Conservation (phyloP, 2,113 vertebrate species). For the Baryphthengus martii region DNA sequence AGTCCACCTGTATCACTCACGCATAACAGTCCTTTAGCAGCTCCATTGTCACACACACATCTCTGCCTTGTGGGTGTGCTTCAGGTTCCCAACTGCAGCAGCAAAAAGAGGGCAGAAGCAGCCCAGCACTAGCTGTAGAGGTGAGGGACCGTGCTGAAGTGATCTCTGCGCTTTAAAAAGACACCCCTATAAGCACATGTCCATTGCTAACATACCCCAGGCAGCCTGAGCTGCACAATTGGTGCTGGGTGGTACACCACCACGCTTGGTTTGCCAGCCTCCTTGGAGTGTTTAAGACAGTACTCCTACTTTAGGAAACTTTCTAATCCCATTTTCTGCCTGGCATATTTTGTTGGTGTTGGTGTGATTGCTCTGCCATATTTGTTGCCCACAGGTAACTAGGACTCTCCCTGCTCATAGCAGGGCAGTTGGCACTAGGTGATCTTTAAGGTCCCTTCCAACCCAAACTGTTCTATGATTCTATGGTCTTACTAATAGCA, state of each 20-base stretch:
- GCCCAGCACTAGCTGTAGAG: background rate
- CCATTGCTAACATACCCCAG: background rate
- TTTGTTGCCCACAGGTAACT: background rate
- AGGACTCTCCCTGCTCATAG: background rate
- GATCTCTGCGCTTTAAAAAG: background rate
- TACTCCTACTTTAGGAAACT: background rate
- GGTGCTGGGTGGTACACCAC: background rate
- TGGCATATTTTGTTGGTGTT: background rate
- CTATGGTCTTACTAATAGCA: background rate
- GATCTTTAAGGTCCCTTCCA: background rate
- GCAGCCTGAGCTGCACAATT: fast-evolving
- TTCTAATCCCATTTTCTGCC: background rate
- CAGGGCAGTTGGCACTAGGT: background rate
- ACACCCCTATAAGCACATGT: background rate
- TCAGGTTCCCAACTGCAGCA: background rate
- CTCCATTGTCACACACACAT: fast-evolving
- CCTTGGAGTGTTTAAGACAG: background rate
- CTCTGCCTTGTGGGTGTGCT: background rate
- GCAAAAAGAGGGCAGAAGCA: background rate
- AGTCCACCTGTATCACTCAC: background rate
- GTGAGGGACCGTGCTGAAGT: background rate
- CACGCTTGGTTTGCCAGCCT: background rate
- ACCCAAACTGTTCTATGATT: background rate
- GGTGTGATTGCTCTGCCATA: background rate
- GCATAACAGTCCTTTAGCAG: background rate